A percentile compares a stretch with the other conserved stretches of the same genome.
phyloP scores from a whole-genome alignment of 2,888 invertebrate genomes.

The Syritta pipiens region DNA sequence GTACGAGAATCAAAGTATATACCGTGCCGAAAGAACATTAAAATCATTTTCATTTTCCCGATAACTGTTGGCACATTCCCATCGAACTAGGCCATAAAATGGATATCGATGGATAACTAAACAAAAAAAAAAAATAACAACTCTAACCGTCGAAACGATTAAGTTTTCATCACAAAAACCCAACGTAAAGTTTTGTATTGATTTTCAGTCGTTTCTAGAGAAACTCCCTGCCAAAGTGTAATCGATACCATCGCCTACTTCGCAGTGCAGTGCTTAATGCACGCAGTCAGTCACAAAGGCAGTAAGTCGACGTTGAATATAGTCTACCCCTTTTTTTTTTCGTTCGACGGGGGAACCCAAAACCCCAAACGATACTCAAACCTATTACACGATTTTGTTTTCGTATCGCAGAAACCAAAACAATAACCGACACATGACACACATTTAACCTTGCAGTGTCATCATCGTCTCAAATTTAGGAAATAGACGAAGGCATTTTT shows the following conservation, averaged over 20 bases:
- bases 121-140: neutral
- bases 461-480: slow-evolving; percentile 19
- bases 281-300: slow-evolving; percentile 12
- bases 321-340: too few relatives aligned
- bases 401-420: too few relatives aligned
- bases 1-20: slow-evolving; percentile 15
- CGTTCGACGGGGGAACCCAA: slow-evolving; percentile 35
- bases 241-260: too few relatives aligned
- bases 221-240: slow-evolving; percentile 55
- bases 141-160: neutral
- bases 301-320: neutral
- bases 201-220: slow-evolving; percentile 59
- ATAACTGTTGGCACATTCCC: slow-evolving; percentile 47
- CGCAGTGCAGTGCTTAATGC: slow-evolving; percentile 18
- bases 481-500: slow-evolving; percentile 32
- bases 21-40: slow-evolving; percentile 45
- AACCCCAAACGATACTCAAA: slow-evolving; percentile 16
- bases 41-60: slow-evolving; percentile 12
- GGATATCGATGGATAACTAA: slow-evolving; percentile 24
- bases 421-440: too few relatives aligned
- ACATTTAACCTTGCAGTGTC: slow-evolving; percentile 42
- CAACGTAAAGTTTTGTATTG: slow-evolving; percentile 34
- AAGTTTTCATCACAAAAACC: slow-evolving; percentile 15
- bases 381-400: slow-evolving; percentile 28
- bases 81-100: slow-evolving; percentile 54